phyloP scores from a whole-genome alignment of 2,888 invertebrate genomes.

The Ryuthela nishihirai region DNA sequence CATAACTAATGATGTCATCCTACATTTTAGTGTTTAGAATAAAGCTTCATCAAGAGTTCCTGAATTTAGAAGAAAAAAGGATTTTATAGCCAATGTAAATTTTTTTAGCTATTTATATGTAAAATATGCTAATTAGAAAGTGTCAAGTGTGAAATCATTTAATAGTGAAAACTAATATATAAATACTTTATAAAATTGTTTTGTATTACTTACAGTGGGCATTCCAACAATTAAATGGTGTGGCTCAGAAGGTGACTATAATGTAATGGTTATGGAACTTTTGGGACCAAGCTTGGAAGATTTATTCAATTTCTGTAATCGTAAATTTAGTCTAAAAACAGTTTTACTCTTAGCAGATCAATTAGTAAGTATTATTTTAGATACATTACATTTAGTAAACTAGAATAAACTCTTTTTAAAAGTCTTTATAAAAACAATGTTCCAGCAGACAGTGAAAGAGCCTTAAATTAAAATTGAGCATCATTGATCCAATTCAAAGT shows the following conservation, averaged over 20 bases:
- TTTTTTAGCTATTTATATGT: background rate
- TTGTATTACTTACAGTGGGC: conserved; percentile 49
- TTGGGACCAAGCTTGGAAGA: conserved; percentile 59
- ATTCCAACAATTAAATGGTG: conserved; percentile 60
- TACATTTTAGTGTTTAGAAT: too few relatives aligned
- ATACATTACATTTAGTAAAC: background rate
- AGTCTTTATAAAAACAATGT: too few relatives aligned
- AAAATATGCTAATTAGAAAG: background rate
- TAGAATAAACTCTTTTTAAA: too few relatives aligned
- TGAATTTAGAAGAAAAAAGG: too few relatives aligned
- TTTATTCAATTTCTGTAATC: conserved; percentile 58
- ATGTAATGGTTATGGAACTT: conserved; percentile 60
- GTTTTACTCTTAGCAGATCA: conserved; percentile 58
- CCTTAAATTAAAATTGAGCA: too few relatives aligned
- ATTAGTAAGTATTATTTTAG: conserved; percentile 40
- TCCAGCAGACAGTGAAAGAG: too few relatives aligned
- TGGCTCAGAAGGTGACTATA: conserved; percentile 58
- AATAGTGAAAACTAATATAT: background rate
- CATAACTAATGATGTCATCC: too few relatives aligned
- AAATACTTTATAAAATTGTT: background rate
- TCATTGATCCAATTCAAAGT: too few relatives aligned
- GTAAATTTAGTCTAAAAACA: conserved; percentile 58
- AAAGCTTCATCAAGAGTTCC: too few relatives aligned
- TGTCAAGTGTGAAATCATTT: background rate
- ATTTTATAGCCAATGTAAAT: too few relatives aligned